Evolutionary conservation across 1,140 invertebrate genomes (phyloP).

Genomic region (Brachionus sp.): DNA sequence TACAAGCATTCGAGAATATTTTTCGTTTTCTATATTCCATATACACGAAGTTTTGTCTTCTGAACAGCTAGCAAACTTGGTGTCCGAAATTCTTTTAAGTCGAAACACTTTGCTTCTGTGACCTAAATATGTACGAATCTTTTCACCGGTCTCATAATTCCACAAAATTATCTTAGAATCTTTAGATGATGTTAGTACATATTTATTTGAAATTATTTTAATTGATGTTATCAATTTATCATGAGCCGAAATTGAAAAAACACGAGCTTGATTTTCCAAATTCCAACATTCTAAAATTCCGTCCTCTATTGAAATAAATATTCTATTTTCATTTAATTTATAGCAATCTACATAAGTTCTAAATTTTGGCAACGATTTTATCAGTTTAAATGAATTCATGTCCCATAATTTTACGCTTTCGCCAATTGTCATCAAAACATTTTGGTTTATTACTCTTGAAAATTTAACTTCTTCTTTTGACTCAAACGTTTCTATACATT

Average conservation of each 20-base stretch:
- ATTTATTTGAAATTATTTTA: not conserved
- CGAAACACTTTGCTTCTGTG: not conserved
- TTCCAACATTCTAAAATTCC: not conserved
- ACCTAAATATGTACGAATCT: not conserved
- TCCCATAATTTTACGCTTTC: not conserved
- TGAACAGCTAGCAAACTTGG: not conserved
- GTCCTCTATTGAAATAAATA: not conserved
- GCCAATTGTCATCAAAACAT: not conserved
- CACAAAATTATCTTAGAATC: not conserved
- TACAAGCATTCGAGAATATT: not conserved
- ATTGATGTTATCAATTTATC: not conserved
- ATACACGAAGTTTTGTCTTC: not conserved
- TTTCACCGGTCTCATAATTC: not conserved
- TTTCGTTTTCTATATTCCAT: not conserved
- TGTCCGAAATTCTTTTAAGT: not conserved
- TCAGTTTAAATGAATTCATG: not conserved
- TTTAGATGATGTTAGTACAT: not conserved
- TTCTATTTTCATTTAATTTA: not conserved
- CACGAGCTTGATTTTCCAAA: not conserved
- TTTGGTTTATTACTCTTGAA: not conserved
- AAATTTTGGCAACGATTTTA: not conserved
- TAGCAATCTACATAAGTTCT: not conserved
- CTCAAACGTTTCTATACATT: not conserved
- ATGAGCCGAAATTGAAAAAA: not conserved
- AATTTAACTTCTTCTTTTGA: not conserved